These are phyloP conservation scores for Elachura formosa DNA, from an alignment of 2,113 vertebrate species.

Conservation along the genomic window DNA sequence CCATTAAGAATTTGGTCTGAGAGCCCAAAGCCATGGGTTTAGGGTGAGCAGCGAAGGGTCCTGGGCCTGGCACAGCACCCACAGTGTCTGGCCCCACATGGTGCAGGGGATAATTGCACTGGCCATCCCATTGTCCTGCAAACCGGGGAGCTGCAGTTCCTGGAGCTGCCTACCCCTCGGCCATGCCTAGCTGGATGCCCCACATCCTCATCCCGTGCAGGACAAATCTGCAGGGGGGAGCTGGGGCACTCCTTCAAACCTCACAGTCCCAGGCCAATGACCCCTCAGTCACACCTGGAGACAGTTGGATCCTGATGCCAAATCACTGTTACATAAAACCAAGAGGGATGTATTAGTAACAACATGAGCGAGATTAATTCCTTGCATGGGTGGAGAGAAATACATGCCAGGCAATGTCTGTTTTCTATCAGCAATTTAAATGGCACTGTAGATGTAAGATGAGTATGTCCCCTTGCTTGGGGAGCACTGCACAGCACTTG, in stretches of 20 bases:
- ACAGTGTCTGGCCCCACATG: rapidly evolving
- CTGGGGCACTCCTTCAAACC: neutral
- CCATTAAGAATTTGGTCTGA: slow-evolving; percentile 30
- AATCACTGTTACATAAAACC: neutral
- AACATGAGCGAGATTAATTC: neutral
- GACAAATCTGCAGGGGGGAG: neutral
- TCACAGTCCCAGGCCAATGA: rapidly evolving
- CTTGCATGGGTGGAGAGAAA: neutral
- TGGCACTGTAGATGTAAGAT: neutral
- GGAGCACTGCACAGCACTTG: neutral
- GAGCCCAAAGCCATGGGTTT: neutral
- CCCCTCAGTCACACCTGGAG: neutral
- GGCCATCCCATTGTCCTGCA: neutral
- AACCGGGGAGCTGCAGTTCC: neutral
- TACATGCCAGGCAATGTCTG: neutral
- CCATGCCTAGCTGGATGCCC: neutral
- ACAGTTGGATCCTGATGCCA: neutral
- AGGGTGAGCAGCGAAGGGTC: neutral
- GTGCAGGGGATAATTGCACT: neutral
- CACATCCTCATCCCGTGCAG: neutral
- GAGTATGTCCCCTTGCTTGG: rapidly evolving
- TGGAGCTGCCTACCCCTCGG: neutral
- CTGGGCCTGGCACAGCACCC: neutral
- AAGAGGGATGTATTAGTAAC: neutral
- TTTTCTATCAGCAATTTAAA: neutral